A percentile compares a stretch with the other conserved stretches of the same genome.
Evolutionary conservation across 2,888 invertebrate genomes (phyloP).

Genomic region (Leucozona laternaria): DNA sequence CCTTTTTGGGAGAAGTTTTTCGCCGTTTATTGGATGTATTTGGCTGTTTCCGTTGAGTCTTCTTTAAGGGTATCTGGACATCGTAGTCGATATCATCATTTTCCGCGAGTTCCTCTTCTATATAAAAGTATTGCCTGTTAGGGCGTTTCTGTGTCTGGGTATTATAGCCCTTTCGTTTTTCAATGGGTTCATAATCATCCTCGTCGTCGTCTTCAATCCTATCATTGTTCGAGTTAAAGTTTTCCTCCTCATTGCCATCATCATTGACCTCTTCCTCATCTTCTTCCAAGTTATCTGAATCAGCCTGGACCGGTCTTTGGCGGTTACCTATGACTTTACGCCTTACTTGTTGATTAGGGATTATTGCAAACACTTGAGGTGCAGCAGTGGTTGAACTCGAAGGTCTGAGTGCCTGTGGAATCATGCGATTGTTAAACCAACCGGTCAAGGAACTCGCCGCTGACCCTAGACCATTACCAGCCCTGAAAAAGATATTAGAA

Average conservation of each 20-base stretch:
- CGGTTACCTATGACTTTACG: slow-evolving; percentile 77
- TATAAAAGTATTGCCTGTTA: slow-evolving; percentile 30
- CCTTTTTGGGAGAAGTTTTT: background rate
- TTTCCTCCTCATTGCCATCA: slow-evolving; percentile 36
- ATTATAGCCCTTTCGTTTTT: slow-evolving; percentile 68
- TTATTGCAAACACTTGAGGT: slow-evolving; percentile 80
- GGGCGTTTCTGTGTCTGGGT: slow-evolving; percentile 43
- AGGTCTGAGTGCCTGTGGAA: slow-evolving; percentile 77
- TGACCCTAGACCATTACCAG: slow-evolving; percentile 80
- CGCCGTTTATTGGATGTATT: background rate
- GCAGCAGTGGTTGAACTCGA: slow-evolving; percentile 78
- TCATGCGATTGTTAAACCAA: slow-evolving; percentile 81
- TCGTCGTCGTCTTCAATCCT: slow-evolving; percentile 40
- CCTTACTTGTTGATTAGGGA: slow-evolving; percentile 78
- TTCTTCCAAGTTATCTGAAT: slow-evolving; percentile 77
- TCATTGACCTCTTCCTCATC: slow-evolving; percentile 68
- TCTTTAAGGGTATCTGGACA: background rate
- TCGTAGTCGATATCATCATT: slow-evolving; percentile 70
- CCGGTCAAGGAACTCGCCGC: slow-evolving; percentile 80
- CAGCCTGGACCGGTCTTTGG: slow-evolving; percentile 67
- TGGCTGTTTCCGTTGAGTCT: slow-evolving; percentile 67
- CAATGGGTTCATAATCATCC: slow-evolving; percentile 48
- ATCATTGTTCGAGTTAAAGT: background rate
- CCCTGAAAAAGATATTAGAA: slow-evolving; percentile 78
- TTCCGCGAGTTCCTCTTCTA: slow-evolving; percentile 70